These are phyloP conservation scores for Aelia acuminata DNA, from an alignment of 2,888 invertebrate genomes.

Conservation along the genomic window DNA sequence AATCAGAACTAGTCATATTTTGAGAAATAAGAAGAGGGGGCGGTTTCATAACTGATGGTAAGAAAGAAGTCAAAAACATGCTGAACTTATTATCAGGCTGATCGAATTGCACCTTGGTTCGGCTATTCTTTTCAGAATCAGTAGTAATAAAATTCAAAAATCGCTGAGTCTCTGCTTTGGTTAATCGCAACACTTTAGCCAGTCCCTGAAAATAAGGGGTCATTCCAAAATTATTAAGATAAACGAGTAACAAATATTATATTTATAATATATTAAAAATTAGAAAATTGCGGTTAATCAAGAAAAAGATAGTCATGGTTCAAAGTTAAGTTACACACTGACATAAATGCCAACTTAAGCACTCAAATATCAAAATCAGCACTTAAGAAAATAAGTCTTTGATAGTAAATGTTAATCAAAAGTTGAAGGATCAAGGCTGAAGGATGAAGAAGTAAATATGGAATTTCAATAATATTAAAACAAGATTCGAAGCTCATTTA, in stretches of 20 bases:
- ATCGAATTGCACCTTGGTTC: constrained; percentile 63
- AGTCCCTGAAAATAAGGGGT: constrained; percentile 64
- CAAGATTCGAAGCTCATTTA: too few relatives aligned
- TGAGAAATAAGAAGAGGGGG: constrained; percentile 54
- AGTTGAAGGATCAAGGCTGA: too few relatives aligned
- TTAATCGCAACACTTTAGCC: constrained; percentile 65
- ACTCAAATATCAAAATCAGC: too few relatives aligned
- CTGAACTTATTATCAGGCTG: constrained; percentile 61
- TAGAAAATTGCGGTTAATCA: too few relatives aligned
- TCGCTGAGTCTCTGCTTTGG: constrained; percentile 65
- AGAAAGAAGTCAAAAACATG: constrained; percentile 60
- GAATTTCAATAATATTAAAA: too few relatives aligned
- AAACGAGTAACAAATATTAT: background rate
- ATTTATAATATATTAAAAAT: too few relatives aligned
- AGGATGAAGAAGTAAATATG: too few relatives aligned
- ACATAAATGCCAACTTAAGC: too few relatives aligned
- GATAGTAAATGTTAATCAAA: too few relatives aligned
- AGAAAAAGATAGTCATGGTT: too few relatives aligned
- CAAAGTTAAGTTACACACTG: too few relatives aligned
- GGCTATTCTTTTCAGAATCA: constrained; percentile 53
- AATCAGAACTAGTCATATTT: constrained; percentile 50
- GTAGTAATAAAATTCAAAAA: constrained; percentile 64
- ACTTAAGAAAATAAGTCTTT: too few relatives aligned
- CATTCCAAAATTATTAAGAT: background rate
- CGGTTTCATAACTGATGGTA: constrained; percentile 17